Conservation (phyloP, 2,888 invertebrate genomes). For the Dione vanillae region DNA sequence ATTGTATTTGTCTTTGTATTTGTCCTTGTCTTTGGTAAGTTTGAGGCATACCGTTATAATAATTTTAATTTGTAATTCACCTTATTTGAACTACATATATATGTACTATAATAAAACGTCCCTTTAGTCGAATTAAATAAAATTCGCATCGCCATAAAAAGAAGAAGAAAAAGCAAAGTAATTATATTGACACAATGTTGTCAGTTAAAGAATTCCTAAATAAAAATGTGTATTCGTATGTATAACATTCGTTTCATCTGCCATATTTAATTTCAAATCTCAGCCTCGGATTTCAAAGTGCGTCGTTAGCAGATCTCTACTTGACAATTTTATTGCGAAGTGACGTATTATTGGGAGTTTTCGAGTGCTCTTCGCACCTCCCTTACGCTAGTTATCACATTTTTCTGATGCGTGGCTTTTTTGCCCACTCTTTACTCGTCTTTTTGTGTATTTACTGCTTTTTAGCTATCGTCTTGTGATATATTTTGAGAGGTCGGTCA, state of each 20-base stretch:
- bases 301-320: slow-evolving; percentile 76
- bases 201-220: slow-evolving; percentile 8
- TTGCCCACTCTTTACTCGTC: slow-evolving; percentile 57
- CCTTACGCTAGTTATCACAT: slow-evolving; percentile 80
- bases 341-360: slow-evolving; percentile 66
- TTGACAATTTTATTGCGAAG: slow-evolving; percentile 76
- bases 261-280: slow-evolving; percentile 56
- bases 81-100: neutral
- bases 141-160: neutral
- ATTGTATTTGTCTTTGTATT: too few relatives aligned
- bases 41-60: too few relatives aligned
- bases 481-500: slow-evolving; percentile 23
- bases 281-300: slow-evolving; percentile 62
- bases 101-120: neutral
- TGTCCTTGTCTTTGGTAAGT: too few relatives aligned
- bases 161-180: neutral
- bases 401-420: slow-evolving; percentile 75
- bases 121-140: neutral
- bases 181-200: slow-evolving; percentile 14
- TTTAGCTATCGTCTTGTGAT: slow-evolving; percentile 26
- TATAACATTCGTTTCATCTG: slow-evolving; percentile 42
- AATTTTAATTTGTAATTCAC: too few relatives aligned
- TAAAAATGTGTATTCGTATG: slow-evolving; percentile 20
- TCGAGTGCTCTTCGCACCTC: slow-evolving; percentile 69
- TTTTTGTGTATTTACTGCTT: slow-evolving; percentile 51